A percentile compares a stretch with the other conserved stretches of the same genome.
Evolutionary conservation across 2,797 vertebrate species (phyloP).

Genomic region (Schizothorax lantsangensis): DNA sequence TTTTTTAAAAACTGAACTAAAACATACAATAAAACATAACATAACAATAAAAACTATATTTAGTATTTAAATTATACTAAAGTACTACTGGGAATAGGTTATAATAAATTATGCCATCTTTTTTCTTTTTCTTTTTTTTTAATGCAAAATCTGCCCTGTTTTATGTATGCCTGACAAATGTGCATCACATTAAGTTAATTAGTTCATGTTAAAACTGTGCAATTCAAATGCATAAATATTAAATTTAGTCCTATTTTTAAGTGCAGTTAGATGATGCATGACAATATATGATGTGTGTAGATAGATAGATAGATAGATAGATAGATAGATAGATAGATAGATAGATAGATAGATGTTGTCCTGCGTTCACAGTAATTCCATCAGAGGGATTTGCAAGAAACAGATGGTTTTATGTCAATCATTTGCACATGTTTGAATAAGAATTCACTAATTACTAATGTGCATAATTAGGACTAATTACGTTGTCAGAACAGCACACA

Average conservation of each 20-base stretch:
- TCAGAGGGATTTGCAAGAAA: neutral
- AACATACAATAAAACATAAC: too few relatives aligned
- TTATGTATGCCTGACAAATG: neutral
- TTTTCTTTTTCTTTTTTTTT: neutral
- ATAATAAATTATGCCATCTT: neutral
- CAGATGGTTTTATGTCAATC: slow-evolving; percentile 35
- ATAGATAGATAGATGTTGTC: slow-evolving; percentile 47
- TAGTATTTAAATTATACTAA: too few relatives aligned
- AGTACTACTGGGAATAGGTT: neutral
- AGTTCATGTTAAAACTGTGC: neutral
- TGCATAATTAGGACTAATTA: slow-evolving; percentile 29
- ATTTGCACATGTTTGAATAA: slow-evolving; percentile 13
- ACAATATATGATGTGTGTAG: neutral
- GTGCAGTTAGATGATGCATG: neutral
- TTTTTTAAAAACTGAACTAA: too few relatives aligned
- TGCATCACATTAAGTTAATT: neutral
- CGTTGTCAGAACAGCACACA: slow-evolving; percentile 16
- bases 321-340: neutral
- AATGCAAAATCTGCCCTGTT: neutral
- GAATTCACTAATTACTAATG: slow-evolving; percentile 29
- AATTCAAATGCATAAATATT: neutral
- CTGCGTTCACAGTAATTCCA: neutral
- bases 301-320: slow-evolving; percentile 24
- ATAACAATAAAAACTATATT: too few relatives aligned
- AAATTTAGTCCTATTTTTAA: too few relatives aligned